phyloP scores from a whole-genome alignment of 2,888 invertebrate species.

The Argyresthia albistria region DNA sequence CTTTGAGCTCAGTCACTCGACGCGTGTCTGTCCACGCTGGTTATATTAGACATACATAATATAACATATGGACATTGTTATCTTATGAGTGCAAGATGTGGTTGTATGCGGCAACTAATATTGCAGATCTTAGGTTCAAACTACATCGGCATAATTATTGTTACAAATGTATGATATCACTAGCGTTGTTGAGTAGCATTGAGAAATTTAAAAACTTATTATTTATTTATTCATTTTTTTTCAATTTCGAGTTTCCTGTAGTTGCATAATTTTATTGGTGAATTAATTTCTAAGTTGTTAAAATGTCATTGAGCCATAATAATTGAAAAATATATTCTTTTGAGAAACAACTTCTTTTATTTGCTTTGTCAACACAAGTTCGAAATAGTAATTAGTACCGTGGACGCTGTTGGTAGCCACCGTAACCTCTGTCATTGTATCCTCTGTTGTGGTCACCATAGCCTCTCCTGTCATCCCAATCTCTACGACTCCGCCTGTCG shows the following conservation, averaged over 20 bases:
- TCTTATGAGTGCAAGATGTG: conserved; percentile 44
- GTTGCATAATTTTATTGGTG: conserved; percentile 65
- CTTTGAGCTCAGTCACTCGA: conserved; percentile 7
- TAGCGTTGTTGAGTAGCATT: conserved; percentile 68
- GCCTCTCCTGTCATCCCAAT: conserved; percentile 13
- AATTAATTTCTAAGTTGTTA: conserved; percentile 71
- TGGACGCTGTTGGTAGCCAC: conserved; percentile 20
- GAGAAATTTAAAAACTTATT: conserved; percentile 38
- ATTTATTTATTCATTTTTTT: conserved; percentile 63
- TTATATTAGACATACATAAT: neutral
- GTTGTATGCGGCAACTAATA: conserved; percentile 24
- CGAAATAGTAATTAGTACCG: conserved; percentile 18
- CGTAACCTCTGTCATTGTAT: conserved; percentile 20
- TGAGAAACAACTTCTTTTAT: conserved; percentile 39
- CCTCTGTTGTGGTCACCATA: conserved; percentile 16
- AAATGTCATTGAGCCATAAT: conserved; percentile 72
- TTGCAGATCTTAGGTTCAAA: conserved; percentile 35
- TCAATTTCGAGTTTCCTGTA: conserved; percentile 54
- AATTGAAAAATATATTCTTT: conserved; percentile 71
- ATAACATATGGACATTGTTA: conserved; percentile 24
- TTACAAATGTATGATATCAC: conserved; percentile 59
- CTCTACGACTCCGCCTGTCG: neutral
- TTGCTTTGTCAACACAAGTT: conserved; percentile 10
- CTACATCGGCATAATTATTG: conserved; percentile 65
- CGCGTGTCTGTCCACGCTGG: neutral